Conservation (phyloP, 2,888 invertebrate species). For the Pyrgus malvae region DNA sequence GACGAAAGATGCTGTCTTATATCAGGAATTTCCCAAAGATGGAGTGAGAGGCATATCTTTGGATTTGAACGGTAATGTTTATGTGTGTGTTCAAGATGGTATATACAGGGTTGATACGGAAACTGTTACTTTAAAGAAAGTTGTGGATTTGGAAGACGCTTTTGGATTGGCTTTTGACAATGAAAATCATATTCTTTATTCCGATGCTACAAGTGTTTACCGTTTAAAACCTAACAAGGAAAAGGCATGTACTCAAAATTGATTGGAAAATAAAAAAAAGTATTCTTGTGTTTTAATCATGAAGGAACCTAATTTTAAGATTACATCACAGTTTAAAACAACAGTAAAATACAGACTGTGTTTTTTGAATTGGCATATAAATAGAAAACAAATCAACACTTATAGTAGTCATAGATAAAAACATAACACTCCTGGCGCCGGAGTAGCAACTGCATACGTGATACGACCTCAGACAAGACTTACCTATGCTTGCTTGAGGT, state of each 20-base stretch:
- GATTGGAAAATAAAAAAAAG: not conserved
- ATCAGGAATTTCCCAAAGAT: slow-evolving; percentile 35
- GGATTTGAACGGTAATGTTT: slow-evolving; percentile 52
- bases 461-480: too few relatives aligned
- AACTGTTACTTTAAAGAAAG: slow-evolving; percentile 41
- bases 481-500: too few relatives aligned
- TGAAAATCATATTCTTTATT: slow-evolving; percentile 59
- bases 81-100: slow-evolving; percentile 53
- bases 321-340: too few relatives aligned
- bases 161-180: slow-evolving; percentile 65
- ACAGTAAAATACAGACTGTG: too few relatives aligned
- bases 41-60: slow-evolving; percentile 53
- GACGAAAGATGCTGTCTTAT: slow-evolving; percentile 48
- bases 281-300: too few relatives aligned
- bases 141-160: slow-evolving; percentile 49
- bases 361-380: too few relatives aligned
- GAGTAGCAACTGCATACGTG: too few relatives aligned
- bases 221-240: slow-evolving; percentile 36
- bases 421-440: too few relatives aligned
- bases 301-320: too few relatives aligned
- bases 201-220: slow-evolving; percentile 48
- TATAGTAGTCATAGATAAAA: too few relatives aligned
- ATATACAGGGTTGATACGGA: slow-evolving; percentile 51
- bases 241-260: slow-evolving; percentile 27
- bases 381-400: too few relatives aligned